phyloP scores from a whole-genome alignment of 2,113 vertebrate genomes.

The Taurulus bubalis region DNA sequence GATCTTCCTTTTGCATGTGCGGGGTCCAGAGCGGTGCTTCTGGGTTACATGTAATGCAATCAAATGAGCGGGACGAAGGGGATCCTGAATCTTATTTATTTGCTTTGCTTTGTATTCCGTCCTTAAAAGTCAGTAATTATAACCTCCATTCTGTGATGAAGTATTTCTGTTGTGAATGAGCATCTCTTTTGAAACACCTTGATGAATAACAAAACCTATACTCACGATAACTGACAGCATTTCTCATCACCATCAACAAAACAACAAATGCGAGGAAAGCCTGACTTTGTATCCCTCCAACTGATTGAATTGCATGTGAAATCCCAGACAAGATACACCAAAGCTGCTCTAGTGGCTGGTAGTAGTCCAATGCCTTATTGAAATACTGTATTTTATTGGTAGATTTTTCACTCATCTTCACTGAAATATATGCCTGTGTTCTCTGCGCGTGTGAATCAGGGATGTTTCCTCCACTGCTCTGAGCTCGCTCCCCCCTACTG shows the following conservation, averaged over 20 bases:
- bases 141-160: slow-evolving; percentile 4
- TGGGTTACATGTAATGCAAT: slow-evolving; percentile 5
- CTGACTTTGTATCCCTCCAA: slow-evolving; percentile 2
- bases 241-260: slow-evolving; percentile 27
- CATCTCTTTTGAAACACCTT: slow-evolving; percentile 11
- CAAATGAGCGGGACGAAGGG: not conserved
- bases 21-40: not conserved
- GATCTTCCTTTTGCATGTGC: not conserved
- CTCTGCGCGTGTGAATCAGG: slow-evolving; percentile 76
- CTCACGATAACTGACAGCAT: not conserved
- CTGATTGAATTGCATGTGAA: slow-evolving; percentile 26
- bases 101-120: slow-evolving; percentile 20
- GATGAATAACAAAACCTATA: slow-evolving; percentile 45
- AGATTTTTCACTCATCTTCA: not conserved
- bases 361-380: not conserved
- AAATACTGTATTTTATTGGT: not conserved
- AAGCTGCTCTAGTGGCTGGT: not conserved
- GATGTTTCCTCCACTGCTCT: slow-evolving; percentile 91
- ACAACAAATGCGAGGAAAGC: not conserved
- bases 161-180: slow-evolving; percentile 2
- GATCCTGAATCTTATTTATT: slow-evolving; percentile 5
- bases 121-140: slow-evolving; percentile 30
- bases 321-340: not conserved
- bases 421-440: slow-evolving; percentile 20
- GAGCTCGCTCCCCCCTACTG: slow-evolving; percentile 86